A percentile compares a stretch with the other conserved stretches of the same genome.
Conservation (phyloP, 2,888 invertebrate genomes). For the Acleris holmiana region DNA sequence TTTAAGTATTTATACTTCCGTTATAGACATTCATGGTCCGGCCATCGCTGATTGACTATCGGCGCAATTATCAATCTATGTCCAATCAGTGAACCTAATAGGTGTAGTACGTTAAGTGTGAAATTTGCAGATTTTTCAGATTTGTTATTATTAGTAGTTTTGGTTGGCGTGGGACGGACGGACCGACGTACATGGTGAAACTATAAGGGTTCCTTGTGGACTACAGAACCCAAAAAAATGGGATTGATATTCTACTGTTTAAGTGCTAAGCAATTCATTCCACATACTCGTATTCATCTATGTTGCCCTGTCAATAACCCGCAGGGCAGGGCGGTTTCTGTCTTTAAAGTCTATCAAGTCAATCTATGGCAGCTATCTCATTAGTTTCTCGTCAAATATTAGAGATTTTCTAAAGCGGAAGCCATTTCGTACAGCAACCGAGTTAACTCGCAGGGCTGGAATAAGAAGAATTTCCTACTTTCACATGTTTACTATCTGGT, state of each 20-base stretch:
- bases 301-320: too few relatives aligned
- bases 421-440: slow-evolving; percentile 10
- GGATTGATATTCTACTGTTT: too few relatives aligned
- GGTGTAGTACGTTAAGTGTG: slow-evolving; percentile 28
- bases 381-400: background rate
- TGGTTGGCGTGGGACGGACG: too few relatives aligned
- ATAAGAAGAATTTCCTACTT: slow-evolving; percentile 28
- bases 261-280: too few relatives aligned
- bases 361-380: too few relatives aligned
- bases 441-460: slow-evolving; percentile 24
- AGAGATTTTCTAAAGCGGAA: slow-evolving; percentile 11
- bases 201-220: too few relatives aligned
- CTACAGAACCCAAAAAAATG: too few relatives aligned
- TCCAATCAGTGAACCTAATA: slow-evolving; percentile 45
- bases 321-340: too few relatives aligned
- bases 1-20: background rate
- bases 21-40: background rate
- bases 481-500: slow-evolving; percentile 30
- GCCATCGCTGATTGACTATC: slow-evolving; percentile 12
- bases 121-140: slow-evolving; percentile 1
- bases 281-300: too few relatives aligned
- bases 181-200: too few relatives aligned
- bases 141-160: too few relatives aligned
- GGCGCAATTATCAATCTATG: slow-evolving; percentile 47
- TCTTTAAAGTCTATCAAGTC: too few relatives aligned